These are phyloP conservation scores for Grantiella picta DNA, from an alignment of 2,113 vertebrate species.

Conservation along the genomic window DNA sequence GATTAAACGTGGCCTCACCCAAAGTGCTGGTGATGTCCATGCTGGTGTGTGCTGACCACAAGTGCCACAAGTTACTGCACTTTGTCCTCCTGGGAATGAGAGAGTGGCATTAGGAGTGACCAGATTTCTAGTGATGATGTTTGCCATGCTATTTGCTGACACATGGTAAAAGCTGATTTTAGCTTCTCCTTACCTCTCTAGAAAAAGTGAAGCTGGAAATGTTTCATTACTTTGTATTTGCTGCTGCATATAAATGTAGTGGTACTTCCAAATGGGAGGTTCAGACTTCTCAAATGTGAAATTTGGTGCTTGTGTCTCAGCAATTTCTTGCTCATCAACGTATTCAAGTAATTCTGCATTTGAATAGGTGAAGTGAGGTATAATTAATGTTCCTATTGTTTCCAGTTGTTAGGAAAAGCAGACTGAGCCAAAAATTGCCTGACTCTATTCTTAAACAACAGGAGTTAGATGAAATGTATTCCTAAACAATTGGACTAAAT, in stretches of 20 bases:
- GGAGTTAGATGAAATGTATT: conserved; percentile 7
- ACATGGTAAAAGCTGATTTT: neutral
- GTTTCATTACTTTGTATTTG: neutral
- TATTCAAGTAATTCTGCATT: neutral
- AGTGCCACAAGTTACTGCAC: neutral
- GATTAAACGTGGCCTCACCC: neutral
- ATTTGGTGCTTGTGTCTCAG: neutral
- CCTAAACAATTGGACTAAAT: conserved; percentile 51
- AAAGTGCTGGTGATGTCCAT: neutral
- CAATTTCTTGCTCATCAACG: neutral
- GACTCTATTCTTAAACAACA: neutral
- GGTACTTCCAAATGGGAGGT: neutral
- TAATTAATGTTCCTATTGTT: neutral
- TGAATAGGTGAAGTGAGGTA: conserved; percentile 15
- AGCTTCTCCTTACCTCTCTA: neutral
- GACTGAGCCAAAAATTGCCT: neutral
- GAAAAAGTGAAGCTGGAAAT: neutral
- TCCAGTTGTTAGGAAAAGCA: neutral
- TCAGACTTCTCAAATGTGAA: neutral
- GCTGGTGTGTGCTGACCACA: neutral
- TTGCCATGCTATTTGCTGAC: neutral
- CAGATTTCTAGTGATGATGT: neutral
- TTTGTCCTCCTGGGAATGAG: neutral
- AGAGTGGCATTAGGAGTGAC: neutral
- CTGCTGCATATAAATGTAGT: neutral